Percentiles rank a stretch among this genome's conserved stretches.
These are phyloP conservation scores for Labroides dimidiatus DNA, from an alignment of 2,797 vertebrate species.

Conservation along the genomic window DNA sequence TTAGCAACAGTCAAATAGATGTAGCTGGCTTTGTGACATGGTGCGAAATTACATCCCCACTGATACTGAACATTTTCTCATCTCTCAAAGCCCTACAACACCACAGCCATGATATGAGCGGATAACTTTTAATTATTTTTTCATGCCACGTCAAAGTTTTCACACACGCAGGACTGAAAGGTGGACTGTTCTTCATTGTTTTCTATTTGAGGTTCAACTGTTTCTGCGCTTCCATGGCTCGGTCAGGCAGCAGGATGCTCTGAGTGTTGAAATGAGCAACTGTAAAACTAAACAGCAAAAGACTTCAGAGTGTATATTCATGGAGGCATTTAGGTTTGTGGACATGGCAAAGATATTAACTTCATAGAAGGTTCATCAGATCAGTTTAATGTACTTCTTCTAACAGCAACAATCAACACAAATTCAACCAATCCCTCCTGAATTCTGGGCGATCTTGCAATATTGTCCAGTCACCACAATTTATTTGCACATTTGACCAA, in stretches of 20 bases:
- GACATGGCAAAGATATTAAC: too few relatives aligned
- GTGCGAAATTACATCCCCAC: conserved; percentile 37
- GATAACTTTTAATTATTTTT: neutral
- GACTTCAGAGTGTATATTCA: neutral
- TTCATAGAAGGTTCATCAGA: too few relatives aligned
- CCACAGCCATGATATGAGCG: neutral
- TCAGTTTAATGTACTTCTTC: too few relatives aligned
- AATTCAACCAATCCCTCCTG: too few relatives aligned
- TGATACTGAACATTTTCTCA: neutral
- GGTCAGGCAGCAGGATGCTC: neutral
- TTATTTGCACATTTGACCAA: too few relatives aligned
- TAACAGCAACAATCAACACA: too few relatives aligned
- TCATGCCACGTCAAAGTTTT: neutral
- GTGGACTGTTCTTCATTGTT: neutral
- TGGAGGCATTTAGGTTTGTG: neutral
- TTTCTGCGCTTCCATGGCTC: neutral
- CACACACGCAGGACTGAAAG: neutral
- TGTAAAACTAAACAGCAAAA: neutral
- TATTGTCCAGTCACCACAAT: too few relatives aligned
- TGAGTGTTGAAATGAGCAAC: neutral
- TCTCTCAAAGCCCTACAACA: neutral
- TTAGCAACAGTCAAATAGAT: conserved; percentile 23
- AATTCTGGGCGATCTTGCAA: too few relatives aligned
- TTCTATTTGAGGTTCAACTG: neutral
- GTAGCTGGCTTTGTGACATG: conserved; percentile 28